Conservation (phyloP, 2,113 vertebrate genomes). For the Illadopsis cleaveri region DNA sequence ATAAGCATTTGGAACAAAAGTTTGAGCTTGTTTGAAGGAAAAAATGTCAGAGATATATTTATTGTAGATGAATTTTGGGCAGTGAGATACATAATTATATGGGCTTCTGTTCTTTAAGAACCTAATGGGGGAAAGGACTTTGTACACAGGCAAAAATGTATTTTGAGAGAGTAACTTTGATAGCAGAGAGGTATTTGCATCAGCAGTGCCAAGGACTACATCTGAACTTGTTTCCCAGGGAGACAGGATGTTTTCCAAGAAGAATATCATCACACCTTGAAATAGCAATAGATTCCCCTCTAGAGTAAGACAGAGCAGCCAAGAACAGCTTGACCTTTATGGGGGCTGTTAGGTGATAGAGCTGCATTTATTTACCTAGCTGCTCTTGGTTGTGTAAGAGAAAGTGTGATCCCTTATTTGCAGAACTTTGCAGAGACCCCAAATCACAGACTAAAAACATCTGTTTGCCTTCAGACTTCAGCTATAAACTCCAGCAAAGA, state of each 20-base stretch:
- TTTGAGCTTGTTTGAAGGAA: neutral
- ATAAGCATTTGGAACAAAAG: neutral
- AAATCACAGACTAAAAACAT: neutral
- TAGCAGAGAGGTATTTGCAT: constrained; percentile 18
- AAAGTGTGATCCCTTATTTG: neutral
- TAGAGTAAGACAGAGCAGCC: neutral
- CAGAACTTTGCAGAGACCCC: neutral
- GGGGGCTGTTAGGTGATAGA: neutral
- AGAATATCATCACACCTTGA: constrained; percentile 46
- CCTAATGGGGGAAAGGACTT: neutral
- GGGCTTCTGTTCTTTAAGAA: neutral
- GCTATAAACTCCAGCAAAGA: neutral
- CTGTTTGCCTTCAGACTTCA: neutral
- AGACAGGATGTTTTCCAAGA: constrained; percentile 42
- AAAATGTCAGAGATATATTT: neutral
- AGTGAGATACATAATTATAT: neutral
- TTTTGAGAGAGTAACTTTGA: constrained; percentile 1
- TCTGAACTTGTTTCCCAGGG: constrained; percentile 45
- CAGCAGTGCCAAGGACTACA: constrained; percentile 1
- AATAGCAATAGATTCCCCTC: constrained; percentile 27
- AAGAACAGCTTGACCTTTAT: constrained; percentile 29
- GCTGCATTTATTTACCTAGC: neutral
- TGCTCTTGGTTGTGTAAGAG: neutral
- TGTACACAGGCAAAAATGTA: neutral
- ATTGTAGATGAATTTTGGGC: neutral